phyloP scores from a whole-genome alignment of 2,113 vertebrate species.

The Gila orcuttii region DNA sequence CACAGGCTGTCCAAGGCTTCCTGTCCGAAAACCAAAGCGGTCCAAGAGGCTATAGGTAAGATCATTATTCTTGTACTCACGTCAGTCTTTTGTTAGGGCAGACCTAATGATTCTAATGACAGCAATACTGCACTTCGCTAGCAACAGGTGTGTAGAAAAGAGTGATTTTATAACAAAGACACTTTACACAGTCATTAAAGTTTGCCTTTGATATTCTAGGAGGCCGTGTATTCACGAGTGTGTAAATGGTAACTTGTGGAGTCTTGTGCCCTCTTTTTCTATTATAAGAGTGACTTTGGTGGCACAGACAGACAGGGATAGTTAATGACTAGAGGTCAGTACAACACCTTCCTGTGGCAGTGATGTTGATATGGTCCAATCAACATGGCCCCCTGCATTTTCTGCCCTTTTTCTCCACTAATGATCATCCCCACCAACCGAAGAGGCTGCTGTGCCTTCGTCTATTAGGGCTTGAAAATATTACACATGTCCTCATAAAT shows the following conservation, averaged over 20 bases:
- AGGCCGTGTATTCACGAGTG: slow-evolving; percentile 1
- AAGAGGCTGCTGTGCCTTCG: background rate
- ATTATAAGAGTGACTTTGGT: background rate
- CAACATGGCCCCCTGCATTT: slow-evolving; percentile 31
- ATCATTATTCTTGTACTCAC: background rate
- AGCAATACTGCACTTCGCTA: background rate
- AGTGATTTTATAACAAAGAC: background rate
- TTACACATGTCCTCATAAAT: background rate
- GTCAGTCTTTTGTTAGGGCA: background rate
- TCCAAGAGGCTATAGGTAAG: slow-evolving; percentile 82
- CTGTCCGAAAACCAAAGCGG: slow-evolving; percentile 78
- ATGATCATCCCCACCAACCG: slow-evolving; percentile 24
- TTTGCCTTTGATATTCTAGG: slow-evolving; percentile 7
- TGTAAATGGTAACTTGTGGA: slow-evolving; percentile 13
- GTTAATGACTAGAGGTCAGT: slow-evolving; percentile 33
- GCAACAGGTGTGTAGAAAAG: background rate
- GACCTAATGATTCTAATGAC: background rate
- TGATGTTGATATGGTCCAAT: slow-evolving; percentile 40
- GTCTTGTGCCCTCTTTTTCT: background rate
- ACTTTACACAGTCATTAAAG: background rate
- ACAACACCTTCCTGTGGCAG: slow-evolving; percentile 30
- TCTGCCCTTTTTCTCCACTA: slow-evolving; percentile 1
- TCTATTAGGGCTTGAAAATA: slow-evolving; percentile 26
- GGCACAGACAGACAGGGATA: slow-evolving; percentile 2
- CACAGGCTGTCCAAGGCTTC: slow-evolving; percentile 85